A percentile compares a stretch with the other conserved stretches of the same genome.
phyloP scores from a whole-genome alignment of 1,140 invertebrate species.

The Nylanderia fulva region DNA sequence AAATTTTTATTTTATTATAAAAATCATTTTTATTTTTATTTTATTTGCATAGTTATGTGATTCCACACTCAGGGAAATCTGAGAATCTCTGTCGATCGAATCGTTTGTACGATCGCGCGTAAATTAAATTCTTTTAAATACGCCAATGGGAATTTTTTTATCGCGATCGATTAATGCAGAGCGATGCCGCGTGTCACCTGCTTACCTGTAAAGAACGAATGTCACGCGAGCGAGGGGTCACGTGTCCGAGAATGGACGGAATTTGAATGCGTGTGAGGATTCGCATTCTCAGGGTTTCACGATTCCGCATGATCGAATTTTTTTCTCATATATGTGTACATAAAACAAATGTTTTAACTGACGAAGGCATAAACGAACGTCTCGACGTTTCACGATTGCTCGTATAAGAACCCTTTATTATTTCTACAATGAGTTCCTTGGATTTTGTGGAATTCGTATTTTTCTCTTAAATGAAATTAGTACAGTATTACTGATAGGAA shows the following conservation, averaged over 20 bases:
- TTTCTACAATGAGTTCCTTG: neutral
- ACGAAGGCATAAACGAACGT: neutral
- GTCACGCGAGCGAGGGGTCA: slow-evolving; percentile 43
- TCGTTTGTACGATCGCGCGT: neutral
- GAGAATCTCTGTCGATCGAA: neutral
- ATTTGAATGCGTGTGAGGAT: slow-evolving; percentile 24
- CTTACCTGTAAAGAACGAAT: slow-evolving; percentile 13
- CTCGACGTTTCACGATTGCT: neutral
- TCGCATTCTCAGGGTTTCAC: slow-evolving; percentile 8
- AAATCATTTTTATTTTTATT: no score
- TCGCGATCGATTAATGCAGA: neutral
- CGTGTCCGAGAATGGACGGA: slow-evolving; percentile 42
- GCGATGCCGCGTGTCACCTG: neutral
- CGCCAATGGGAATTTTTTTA: neutral
- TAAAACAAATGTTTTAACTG: neutral
- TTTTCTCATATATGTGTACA: neutral
- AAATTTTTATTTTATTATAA: no score
- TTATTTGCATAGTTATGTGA: no score
- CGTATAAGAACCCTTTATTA: neutral
- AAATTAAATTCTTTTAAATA: neutral
- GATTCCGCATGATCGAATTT: neutral
- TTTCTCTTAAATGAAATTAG: no score
- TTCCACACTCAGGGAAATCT: no score
- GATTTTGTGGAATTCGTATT: neutral
- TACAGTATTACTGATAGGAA: no score